Evolutionary conservation across 2,888 invertebrate species (phyloP).

Genomic region (Synergus itoensis): DNA sequence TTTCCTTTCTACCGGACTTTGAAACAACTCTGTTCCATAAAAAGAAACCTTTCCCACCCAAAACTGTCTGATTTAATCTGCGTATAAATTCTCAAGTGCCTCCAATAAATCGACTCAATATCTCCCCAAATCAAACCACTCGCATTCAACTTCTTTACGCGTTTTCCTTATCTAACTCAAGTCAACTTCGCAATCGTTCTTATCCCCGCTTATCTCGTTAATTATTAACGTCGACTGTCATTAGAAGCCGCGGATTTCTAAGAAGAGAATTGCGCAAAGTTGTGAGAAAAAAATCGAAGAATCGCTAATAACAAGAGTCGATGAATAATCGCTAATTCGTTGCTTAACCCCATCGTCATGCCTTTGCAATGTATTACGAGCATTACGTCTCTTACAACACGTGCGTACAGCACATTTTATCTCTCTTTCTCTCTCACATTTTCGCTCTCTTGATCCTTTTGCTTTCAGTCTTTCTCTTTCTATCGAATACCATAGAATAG

Average conservation of each 20-base stretch:
- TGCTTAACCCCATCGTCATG: conserved; percentile 27
- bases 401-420: conserved; percentile 19
- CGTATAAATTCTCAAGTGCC: conserved; percentile 33
- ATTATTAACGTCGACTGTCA: conserved; percentile 37
- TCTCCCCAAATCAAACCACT: conserved; percentile 33
- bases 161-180: conserved; percentile 27
- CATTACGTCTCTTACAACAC: conserved; percentile 34
- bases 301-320: conserved; percentile 38
- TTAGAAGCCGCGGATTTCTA: conserved; percentile 27
- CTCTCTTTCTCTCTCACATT: conserved; percentile 42
- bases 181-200: conserved; percentile 23
- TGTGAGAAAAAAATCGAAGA: neutral
- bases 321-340: conserved; percentile 40
- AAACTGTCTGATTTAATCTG: conserved; percentile 27
- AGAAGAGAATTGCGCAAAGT: conserved; percentile 18
- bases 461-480: conserved; percentile 5
- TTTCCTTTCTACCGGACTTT: neutral
- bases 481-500: conserved; percentile 18
- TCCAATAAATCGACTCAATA: conserved; percentile 24
- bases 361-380: conserved; percentile 22
- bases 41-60: conserved; percentile 16
- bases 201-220: conserved; percentile 31
- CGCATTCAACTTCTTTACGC: conserved; percentile 4
- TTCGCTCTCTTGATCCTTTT: conserved; percentile 42
- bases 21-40: neutral